These are phyloP conservation scores for Idris sp. DNA, from an alignment of 1,140 invertebrate genomes.

Conservation along the genomic window DNA sequence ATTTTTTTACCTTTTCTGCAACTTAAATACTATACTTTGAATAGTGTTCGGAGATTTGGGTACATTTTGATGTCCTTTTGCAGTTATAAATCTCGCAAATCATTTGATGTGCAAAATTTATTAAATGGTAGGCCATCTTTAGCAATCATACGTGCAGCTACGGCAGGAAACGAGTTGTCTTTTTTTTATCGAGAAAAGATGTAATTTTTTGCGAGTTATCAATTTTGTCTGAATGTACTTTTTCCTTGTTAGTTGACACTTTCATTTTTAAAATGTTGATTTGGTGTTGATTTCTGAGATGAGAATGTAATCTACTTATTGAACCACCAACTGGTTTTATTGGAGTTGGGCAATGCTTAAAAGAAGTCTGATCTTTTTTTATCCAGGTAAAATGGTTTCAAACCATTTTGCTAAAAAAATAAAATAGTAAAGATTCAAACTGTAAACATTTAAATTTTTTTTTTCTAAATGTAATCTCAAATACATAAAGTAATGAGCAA, in stretches of 20 bases:
- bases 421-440: too few relatives aligned
- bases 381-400: neutral
- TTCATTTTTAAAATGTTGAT: conserved; percentile 10
- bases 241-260: too few relatives aligned
- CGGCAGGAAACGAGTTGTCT: neutral
- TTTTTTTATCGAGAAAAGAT: neutral
- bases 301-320: conserved; percentile 64
- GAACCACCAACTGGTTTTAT: conserved; percentile 62
- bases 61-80: too few relatives aligned
- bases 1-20: too few relatives aligned
- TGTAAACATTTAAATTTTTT: too few relatives aligned
- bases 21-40: too few relatives aligned
- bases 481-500: too few relatives aligned
- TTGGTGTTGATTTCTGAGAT: conserved; percentile 13
- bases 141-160: neutral
- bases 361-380: conserved; percentile 48
- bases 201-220: neutral
- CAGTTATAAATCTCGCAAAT: too few relatives aligned
- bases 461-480: too few relatives aligned
- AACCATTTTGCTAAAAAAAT: too few relatives aligned
- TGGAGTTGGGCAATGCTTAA: conserved; percentile 68
- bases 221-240: too few relatives aligned
- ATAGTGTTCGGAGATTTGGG: too few relatives aligned
- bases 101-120: neutral
- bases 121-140: conserved; percentile 1